phyloP scores from a whole-genome alignment of 1,140 invertebrate genomes.

The Calosoma granatense region DNA sequence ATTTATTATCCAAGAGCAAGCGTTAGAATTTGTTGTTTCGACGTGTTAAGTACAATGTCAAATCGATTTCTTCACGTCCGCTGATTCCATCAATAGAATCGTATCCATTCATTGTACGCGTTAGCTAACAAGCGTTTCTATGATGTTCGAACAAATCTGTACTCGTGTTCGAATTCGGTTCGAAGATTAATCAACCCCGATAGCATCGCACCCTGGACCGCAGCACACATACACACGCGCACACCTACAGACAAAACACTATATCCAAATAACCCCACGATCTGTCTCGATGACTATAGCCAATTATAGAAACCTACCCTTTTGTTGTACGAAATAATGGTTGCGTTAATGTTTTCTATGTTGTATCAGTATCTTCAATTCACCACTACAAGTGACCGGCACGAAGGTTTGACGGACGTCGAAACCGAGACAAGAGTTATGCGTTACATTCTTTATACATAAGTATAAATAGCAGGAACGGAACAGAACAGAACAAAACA shows the following conservation, averaged over 20 bases:
- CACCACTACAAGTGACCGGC: too few relatives aligned
- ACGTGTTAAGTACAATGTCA: constrained; percentile 6
- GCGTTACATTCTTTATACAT: too few relatives aligned
- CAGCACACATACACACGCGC: too few relatives aligned
- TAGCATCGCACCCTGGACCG: not conserved
- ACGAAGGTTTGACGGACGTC: too few relatives aligned
- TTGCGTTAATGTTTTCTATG: not conserved
- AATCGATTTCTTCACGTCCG: not conserved
- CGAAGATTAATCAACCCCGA: constrained; percentile 2
- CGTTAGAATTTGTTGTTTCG: not conserved
- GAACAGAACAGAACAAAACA: too few relatives aligned
- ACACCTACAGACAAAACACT: not conserved
- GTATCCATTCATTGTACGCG: not conserved
- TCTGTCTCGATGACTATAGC: not conserved
- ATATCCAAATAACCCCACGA: not conserved
- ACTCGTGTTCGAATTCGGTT: not conserved
- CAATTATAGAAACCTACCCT: constrained; percentile 9
- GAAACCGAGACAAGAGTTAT: too few relatives aligned
- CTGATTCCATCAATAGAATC: not conserved
- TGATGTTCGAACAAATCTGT: not conserved
- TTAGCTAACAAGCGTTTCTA: not conserved
- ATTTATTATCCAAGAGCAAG: too few relatives aligned
- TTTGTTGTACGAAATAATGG: constrained; percentile 1
- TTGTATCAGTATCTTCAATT: too few relatives aligned
- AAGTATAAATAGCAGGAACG: too few relatives aligned